These are phyloP conservation scores for Guaruba guarouba DNA, from an alignment of 2,113 vertebrate genomes.

Conservation along the genomic window DNA sequence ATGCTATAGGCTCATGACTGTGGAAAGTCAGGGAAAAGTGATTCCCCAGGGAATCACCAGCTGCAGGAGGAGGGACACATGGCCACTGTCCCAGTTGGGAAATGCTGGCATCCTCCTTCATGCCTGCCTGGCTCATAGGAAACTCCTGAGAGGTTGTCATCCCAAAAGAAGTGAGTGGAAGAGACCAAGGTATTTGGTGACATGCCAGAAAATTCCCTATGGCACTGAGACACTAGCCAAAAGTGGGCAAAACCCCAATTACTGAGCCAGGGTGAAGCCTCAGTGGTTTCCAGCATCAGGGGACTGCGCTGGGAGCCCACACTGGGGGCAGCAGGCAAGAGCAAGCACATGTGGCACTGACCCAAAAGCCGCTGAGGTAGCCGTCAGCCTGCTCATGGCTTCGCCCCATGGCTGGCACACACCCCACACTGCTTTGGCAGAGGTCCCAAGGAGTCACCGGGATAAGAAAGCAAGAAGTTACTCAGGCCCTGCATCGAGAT, in stretches of 20 bases:
- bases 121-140: fast-evolving
- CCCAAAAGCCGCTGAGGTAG: fast-evolving
- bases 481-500: background rate
- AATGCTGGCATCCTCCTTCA: background rate
- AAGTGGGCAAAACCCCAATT: background rate
- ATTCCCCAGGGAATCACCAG: background rate
- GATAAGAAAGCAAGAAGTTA: background rate
- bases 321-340: fast-evolving
- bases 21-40: fast-evolving
- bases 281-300: background rate
- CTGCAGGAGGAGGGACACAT: background rate
- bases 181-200: background rate
- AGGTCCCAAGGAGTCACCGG: background rate
- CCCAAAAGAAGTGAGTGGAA: background rate
- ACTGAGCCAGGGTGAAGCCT: background rate
- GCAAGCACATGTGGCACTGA: fast-evolving
- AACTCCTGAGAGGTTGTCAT: background rate
- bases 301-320: background rate
- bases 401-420: background rate
- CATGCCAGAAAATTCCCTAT: background rate
- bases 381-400: fast-evolving
- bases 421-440: background rate
- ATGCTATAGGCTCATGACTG: fast-evolving
- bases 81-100: fast-evolving
- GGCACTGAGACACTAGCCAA: fast-evolving